phyloP scores from a whole-genome alignment of 2,113 vertebrate genomes.

The Murina feae region DNA sequence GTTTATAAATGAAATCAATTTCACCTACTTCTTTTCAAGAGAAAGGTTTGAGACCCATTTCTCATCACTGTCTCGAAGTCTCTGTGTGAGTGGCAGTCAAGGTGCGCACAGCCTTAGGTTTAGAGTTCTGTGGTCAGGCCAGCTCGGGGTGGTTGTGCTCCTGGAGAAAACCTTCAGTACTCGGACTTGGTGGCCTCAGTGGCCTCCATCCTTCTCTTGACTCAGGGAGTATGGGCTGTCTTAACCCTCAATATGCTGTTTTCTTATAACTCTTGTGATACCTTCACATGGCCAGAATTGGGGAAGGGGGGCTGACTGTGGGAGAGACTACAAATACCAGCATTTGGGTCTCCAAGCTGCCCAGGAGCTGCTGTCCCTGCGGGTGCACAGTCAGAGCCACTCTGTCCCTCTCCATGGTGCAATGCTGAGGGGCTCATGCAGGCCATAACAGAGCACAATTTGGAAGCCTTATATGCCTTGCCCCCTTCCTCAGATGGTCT shows the following conservation, averaged over 20 bases:
- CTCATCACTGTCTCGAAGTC: too few species aligned
- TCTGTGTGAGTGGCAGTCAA: background rate
- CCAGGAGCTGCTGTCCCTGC: accelerated
- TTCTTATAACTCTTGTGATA: accelerated
- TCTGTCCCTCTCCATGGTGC: background rate
- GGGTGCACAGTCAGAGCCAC: too few species aligned
- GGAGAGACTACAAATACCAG: accelerated
- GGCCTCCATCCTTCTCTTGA: background rate
- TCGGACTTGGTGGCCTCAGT: background rate
- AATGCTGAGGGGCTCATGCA: accelerated
- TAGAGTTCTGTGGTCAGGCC: accelerated
- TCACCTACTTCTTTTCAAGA: background rate
- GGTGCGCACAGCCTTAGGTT: accelerated
- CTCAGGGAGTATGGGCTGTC: background rate
- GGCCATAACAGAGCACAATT: background rate
- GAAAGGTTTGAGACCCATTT: background rate
- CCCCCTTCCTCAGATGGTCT: background rate
- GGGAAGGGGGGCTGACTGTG: too few species aligned
- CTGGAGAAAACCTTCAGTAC: background rate
- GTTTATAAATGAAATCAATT: background rate
- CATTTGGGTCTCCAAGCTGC: accelerated
- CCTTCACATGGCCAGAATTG: too few species aligned
- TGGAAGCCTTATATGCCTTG: accelerated
- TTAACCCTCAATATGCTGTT: accelerated
- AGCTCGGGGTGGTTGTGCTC: background rate